These are phyloP conservation scores for Leptopterna dolabrata DNA, from an alignment of 2,888 invertebrate genomes.

Conservation along the genomic window DNA sequence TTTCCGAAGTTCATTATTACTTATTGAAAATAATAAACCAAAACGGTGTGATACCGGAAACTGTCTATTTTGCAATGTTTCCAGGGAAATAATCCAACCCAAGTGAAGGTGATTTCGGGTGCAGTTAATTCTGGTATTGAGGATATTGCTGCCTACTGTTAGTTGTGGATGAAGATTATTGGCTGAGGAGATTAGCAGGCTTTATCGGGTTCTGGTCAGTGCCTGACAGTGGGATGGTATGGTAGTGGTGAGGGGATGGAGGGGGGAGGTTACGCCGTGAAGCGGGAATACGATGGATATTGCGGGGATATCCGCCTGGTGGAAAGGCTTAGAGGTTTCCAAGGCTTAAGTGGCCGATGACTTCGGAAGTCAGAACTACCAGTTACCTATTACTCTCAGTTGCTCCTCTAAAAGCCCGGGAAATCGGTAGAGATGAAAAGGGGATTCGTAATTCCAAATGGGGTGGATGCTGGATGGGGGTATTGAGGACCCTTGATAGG, in stretches of 20 bases:
- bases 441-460: not conserved
- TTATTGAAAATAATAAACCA: too few relatives aligned
- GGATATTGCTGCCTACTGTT: not conserved
- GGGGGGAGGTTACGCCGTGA: not conserved
- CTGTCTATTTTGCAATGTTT: not conserved
- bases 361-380: not conserved
- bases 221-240: not conserved
- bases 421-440: not conserved
- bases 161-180: not conserved
- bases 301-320: not conserved
- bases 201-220: not conserved
- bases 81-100: not conserved
- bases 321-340: not conserved
- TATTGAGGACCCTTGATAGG: not conserved
- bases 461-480: not conserved
- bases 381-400: not conserved
- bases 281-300: not conserved
- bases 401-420: not conserved
- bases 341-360: slow-evolving; percentile 24
- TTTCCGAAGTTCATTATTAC: too few relatives aligned
- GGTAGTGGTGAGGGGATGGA: too few relatives aligned
- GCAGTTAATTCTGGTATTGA: not conserved
- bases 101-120: not conserved
- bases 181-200: not conserved
- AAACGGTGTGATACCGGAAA: too few relatives aligned